Evolutionary conservation across 2,797 vertebrate genomes (phyloP).

Genomic region (Alca torda): DNA sequence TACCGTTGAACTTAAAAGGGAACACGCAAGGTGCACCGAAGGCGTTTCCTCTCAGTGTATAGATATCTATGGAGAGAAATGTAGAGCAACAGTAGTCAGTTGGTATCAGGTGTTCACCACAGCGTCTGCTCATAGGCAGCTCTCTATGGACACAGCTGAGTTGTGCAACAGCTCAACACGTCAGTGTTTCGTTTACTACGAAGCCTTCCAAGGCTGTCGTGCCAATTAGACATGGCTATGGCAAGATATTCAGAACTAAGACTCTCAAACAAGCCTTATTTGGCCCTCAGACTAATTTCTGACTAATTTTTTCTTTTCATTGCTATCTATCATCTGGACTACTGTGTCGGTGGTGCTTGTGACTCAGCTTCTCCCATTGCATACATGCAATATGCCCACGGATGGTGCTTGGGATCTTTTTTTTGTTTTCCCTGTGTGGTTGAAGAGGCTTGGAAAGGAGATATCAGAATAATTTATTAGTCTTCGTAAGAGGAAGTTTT

Average conservation of each 20-base stretch:
- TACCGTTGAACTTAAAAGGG: slow-evolving; percentile 83
- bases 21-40: slow-evolving; percentile 88
- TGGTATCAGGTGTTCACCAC: neutral
- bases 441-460: neutral
- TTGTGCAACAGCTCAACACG: neutral
- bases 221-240: neutral
- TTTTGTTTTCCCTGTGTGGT: neutral
- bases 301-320: neutral
- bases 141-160: neutral
- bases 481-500: neutral
- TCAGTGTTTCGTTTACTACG: neutral
- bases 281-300: neutral
- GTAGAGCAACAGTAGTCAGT: neutral
- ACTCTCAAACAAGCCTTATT: neutral
- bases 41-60: slow-evolving; percentile 86
- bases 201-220: neutral
- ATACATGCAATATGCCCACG: neutral
- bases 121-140: neutral
- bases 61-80: slow-evolving; percentile 79
- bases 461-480: neutral
- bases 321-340: neutral
- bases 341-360: neutral
- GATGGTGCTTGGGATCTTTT: neutral
- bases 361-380: neutral
- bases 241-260: neutral